Conservation (phyloP, 2,888 invertebrate species). For the Ceraclea dissimilis region DNA sequence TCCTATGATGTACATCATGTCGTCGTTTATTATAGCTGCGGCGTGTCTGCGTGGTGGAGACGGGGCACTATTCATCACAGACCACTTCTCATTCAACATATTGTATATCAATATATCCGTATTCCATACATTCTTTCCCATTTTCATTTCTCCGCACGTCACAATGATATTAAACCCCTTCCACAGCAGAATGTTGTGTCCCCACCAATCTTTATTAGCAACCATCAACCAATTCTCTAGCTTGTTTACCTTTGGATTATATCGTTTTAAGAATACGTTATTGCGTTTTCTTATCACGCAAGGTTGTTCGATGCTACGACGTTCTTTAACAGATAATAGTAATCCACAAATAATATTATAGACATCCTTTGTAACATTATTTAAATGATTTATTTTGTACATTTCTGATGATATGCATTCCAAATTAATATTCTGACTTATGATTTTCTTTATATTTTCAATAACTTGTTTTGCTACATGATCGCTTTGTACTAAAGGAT, state of each 20-base stretch:
- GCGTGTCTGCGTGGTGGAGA: slow-evolving; percentile 15
- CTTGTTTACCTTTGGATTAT: slow-evolving; percentile 7
- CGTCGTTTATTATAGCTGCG: slow-evolving; percentile 13
- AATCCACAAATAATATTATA: slow-evolving; percentile 14
- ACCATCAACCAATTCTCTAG: slow-evolving; percentile 11
- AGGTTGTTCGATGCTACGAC: slow-evolving; percentile 12
- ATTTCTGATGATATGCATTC: slow-evolving; percentile 1
- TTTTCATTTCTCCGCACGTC: slow-evolving; percentile 17
- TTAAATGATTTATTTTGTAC: neutral
- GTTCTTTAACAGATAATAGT: slow-evolving; percentile 8
- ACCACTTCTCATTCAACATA: slow-evolving; percentile 19
- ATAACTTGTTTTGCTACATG: slow-evolving; percentile 13
- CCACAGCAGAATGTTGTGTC: slow-evolving; percentile 20
- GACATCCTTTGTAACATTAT: slow-evolving; percentile 5
- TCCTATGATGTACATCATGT: slow-evolving; percentile 20
- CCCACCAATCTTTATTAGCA: slow-evolving; percentile 19
- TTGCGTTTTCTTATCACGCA: slow-evolving; percentile 15
- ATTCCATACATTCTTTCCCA: slow-evolving; percentile 20
- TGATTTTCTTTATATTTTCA: slow-evolving; percentile 8
- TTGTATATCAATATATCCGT: slow-evolving; percentile 17
- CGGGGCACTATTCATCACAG: slow-evolving; percentile 9
- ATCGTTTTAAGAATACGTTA: slow-evolving; percentile 8
- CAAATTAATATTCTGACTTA: neutral
- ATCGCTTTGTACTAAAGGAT: slow-evolving; percentile 8
- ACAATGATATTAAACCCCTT: slow-evolving; percentile 17